Evolutionary conservation across 2,113 vertebrate species (phyloP).

Genomic region (Crocuta crocuta): DNA sequence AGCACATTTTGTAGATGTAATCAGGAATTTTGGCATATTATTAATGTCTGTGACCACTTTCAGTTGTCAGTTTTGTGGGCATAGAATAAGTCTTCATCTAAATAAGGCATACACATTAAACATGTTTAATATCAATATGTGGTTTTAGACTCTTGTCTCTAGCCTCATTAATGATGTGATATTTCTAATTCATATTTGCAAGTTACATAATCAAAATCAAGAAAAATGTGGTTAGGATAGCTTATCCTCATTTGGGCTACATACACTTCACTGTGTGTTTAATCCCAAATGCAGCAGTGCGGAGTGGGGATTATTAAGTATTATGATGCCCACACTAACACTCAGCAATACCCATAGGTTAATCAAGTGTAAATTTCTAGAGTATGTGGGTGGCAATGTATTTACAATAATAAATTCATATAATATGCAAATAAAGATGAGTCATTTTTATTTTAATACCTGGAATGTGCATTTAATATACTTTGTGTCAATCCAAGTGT

Average conservation of each 20-base stretch:
- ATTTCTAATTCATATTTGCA: constrained; percentile 4
- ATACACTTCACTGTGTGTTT: neutral
- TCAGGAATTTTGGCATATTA: constrained; percentile 3
- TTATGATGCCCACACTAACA: constrained; percentile 19
- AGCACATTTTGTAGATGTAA: neutral
- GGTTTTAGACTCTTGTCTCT: neutral
- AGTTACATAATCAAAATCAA: constrained; percentile 12
- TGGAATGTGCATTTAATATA: neutral
- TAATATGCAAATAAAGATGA: neutral
- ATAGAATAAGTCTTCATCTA: constrained; percentile 2
- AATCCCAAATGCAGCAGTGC: neutral
- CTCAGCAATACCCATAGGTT: neutral
- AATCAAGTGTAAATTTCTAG: neutral
- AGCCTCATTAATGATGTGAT: neutral
- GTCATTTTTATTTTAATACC: constrained; percentile 12
- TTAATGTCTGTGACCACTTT: neutral
- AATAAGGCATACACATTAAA: neutral
- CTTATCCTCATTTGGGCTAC: constrained; percentile 28
- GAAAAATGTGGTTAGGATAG: neutral
- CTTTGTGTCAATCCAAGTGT: neutral
- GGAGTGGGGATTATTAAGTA: neutral
- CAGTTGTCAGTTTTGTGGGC: neutral
- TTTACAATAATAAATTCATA: neutral
- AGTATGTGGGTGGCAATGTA: neutral
- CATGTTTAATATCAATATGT: neutral